Evolutionary conservation across 2,797 vertebrate genomes (phyloP).

Genomic region (Bryconaethiops microstoma): DNA sequence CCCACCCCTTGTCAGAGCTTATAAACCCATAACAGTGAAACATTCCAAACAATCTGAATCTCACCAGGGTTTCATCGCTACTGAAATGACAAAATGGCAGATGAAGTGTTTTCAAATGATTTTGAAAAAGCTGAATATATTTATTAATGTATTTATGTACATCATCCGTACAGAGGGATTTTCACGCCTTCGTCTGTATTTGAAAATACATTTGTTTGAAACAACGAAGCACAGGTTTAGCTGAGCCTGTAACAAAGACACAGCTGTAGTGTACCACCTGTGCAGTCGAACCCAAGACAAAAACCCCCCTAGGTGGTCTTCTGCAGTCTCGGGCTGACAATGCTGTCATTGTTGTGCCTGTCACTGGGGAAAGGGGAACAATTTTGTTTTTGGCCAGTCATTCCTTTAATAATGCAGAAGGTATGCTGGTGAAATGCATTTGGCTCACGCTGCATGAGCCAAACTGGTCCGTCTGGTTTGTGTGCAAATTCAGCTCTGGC

Average conservation of each 20-base stretch:
- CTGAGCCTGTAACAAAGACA: neutral
- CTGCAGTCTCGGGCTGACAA: conserved; percentile 8
- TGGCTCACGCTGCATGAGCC: neutral
- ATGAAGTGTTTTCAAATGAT: no score
- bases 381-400: neutral
- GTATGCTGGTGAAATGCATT: neutral
- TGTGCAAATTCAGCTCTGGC: neutral
- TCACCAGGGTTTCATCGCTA: no score
- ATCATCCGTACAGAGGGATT: neutral
- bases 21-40: no score
- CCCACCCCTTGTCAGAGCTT: no score
- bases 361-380: neutral
- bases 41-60: no score
- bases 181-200: neutral
- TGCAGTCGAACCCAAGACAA: neutral
- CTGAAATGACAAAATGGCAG: no score
- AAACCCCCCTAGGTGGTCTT: conserved; percentile 7
- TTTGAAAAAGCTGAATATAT: no score
- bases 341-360: conserved; percentile 5
- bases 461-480: neutral
- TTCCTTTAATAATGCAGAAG: neutral
- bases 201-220: neutral
- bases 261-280: neutral
- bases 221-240: neutral
- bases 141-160: neutral